Evolutionary conservation across 2,797 vertebrate genomes (phyloP).

Genomic region (Liasis olivaceus): DNA sequence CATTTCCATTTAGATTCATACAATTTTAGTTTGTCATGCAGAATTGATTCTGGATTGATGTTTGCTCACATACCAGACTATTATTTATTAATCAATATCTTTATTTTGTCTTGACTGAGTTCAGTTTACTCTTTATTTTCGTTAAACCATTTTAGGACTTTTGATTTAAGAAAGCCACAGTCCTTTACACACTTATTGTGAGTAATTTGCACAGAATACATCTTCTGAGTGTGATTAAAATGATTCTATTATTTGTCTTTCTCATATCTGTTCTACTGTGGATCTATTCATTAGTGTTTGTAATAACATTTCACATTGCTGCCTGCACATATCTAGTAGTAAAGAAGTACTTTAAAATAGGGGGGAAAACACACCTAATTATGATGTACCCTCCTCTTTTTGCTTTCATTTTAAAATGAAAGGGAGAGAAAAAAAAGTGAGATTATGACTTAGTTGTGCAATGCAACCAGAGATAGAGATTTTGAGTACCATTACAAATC

Average conservation of each 20-base stretch:
- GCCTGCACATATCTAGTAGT: neutral
- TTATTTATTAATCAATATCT: neutral
- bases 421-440: slow-evolving; percentile 4
- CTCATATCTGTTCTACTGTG: neutral
- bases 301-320: neutral
- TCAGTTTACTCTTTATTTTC: neutral
- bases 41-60: neutral
- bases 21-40: neutral
- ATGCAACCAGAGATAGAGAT: neutral
- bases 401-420: slow-evolving; percentile 29
- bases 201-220: neutral
- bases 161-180: neutral
- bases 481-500: slow-evolving; percentile 3
- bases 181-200: neutral
- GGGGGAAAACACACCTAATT: neutral
- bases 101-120: slow-evolving; percentile 15
- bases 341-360: neutral
- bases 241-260: neutral
- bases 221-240: neutral
- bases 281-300: neutral
- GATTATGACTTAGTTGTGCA: neutral
- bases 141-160: neutral
- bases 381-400: neutral
- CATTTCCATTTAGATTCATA: neutral
- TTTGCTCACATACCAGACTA: neutral